Evolutionary conservation across 2,888 invertebrate genomes (phyloP).

Genomic region (Hipparchia semele): DNA sequence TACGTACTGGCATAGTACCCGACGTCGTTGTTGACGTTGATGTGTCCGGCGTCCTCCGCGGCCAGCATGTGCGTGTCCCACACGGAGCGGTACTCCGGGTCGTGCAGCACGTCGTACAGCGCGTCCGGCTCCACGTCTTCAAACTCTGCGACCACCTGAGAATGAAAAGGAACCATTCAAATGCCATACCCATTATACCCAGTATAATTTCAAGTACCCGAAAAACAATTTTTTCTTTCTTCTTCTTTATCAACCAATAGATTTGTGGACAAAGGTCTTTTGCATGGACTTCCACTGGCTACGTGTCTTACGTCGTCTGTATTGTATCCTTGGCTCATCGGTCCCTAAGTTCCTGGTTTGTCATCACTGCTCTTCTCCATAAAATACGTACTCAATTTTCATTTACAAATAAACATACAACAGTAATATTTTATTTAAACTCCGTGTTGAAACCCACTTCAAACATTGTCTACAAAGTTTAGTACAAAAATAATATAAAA

Average conservation of each 20-base stretch:
- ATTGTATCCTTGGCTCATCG: too few species aligned
- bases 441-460: not conserved
- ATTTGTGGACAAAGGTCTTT: too few species aligned
- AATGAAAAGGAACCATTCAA: not conserved
- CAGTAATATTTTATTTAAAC: not conserved
- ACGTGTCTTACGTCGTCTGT: too few species aligned
- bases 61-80: conserved; percentile 97
- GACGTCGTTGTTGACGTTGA: conserved; percentile 96
- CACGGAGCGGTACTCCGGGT: conserved; percentile 92
- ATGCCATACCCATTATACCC: not conserved
- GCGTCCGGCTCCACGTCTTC: conserved; percentile 88
- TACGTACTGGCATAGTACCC: conserved; percentile 89
- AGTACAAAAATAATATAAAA: conserved; percentile 4
- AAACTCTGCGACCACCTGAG: conserved; percentile 84
- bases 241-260: too few species aligned
- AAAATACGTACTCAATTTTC: too few species aligned
- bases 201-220: not conserved
- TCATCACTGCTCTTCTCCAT: too few species aligned
- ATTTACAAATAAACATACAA: too few species aligned
- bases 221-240: not conserved
- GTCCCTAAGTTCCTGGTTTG: too few species aligned
- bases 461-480: conserved; percentile 3
- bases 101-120: conserved; percentile 95
- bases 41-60: conserved; percentile 93
- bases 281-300: too few species aligned